phyloP scores from a whole-genome alignment of 2,888 invertebrate genomes.

The Artemia sinica region DNA sequence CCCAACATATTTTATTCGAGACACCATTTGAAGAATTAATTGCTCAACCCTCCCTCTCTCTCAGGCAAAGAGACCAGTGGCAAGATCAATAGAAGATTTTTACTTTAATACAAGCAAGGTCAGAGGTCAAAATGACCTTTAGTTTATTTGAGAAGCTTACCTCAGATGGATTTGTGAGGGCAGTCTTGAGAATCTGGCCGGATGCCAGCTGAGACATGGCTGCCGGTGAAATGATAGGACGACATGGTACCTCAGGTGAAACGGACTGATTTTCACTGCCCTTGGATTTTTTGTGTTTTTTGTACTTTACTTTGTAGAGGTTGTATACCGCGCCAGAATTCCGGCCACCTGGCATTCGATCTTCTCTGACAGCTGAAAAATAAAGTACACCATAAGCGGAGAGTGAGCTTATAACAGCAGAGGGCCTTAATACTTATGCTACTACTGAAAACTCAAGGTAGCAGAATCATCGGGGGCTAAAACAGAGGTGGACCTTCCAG shows the following conservation, averaged over 20 bases:
- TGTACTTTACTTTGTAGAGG: slow-evolving; percentile 95
- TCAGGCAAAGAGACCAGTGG: no score
- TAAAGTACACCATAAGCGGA: slow-evolving; percentile 23
- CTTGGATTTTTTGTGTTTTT: slow-evolving; percentile 76
- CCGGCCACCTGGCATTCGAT: slow-evolving; percentile 97
- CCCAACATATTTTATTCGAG: no score
- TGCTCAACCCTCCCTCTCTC: no score
- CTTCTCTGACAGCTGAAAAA: slow-evolving; percentile 77
- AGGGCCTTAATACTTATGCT: no score
- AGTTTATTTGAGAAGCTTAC: slow-evolving; percentile 30
- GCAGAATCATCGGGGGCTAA: no score
- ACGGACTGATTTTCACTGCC: slow-evolving; percentile 29
- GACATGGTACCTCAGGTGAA: slow-evolving; percentile 4
- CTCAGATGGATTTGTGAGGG: slow-evolving; percentile 83
- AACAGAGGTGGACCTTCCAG: no score
- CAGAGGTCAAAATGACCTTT: not conserved
- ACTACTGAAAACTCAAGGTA: no score
- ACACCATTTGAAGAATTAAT: no score
- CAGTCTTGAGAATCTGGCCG: slow-evolving; percentile 82
- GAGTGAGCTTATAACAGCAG: not conserved
- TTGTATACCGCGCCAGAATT: slow-evolving; percentile 98
- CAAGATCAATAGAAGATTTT: no score
- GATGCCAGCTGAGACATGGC: slow-evolving; percentile 61
- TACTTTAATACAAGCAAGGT: not conserved
- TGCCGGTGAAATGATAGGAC: slow-evolving; percentile 15